phyloP scores from a whole-genome alignment of 2,797 vertebrate genomes.

The Nothura maculosa region DNA sequence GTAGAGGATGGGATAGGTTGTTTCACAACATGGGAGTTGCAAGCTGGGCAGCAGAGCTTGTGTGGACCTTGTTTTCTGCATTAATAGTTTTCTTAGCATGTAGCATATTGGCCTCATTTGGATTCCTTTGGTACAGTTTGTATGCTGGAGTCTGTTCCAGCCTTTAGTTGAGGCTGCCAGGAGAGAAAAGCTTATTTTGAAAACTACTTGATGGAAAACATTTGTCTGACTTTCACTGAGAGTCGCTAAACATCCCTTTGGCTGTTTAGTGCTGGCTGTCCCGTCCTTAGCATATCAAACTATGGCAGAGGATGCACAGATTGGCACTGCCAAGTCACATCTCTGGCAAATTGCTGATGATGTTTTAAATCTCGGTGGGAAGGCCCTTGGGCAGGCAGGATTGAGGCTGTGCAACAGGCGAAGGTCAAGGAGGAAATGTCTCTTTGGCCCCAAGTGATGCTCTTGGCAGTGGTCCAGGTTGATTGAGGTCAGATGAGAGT shows the following conservation, averaged over 20 bases:
- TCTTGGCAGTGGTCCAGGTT: neutral
- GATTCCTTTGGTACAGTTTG: neutral
- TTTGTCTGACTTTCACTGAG: neutral
- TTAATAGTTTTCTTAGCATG: neutral
- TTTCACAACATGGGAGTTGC: rapidly evolving
- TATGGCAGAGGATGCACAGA: neutral
- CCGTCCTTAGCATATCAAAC: rapidly evolving
- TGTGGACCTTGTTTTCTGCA: neutral
- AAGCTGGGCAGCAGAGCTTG: neutral
- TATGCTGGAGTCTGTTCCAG: neutral
- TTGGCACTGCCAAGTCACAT: neutral
- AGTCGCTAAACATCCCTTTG: rapidly evolving
- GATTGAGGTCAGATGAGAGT: neutral
- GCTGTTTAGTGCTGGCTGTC: neutral
- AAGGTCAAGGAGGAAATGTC: rapidly evolving
- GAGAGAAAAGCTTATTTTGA: neutral
- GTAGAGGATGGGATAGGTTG: neutral
- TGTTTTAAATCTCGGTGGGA: neutral
- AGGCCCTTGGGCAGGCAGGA: neutral
- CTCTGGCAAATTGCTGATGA: neutral
- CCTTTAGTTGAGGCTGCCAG: neutral
- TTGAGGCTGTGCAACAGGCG: neutral
- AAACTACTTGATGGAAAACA: neutral
- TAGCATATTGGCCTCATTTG: neutral
- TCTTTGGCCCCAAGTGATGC: rapidly evolving